Evolutionary conservation across 2,888 invertebrate genomes (phyloP), one percentile per base, ranked within the genome.

Genomic region (Amphipyra berbera): DNA sequence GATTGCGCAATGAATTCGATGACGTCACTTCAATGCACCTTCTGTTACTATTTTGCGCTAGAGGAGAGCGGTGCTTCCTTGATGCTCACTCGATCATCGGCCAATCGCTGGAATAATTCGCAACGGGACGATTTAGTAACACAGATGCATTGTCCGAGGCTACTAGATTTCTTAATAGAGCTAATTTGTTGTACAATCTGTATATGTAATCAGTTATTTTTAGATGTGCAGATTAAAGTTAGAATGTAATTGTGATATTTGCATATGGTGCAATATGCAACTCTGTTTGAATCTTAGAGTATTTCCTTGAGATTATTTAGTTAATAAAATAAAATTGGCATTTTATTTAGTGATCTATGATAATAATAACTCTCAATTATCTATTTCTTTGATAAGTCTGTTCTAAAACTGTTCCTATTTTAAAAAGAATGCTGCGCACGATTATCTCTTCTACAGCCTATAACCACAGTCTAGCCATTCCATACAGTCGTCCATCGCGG

Each of bases 11-110:
- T 37, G 1, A 0, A 13, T 2, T 6, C 15, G 9, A 42, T 61
- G 37, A 62, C 44, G 62, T 62, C 42, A 62, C 8, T n/a, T 6
- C 37, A 38, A 2, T 61, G 14, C 3, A 53, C 70, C 64, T 74
- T 69, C 64, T 69, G 46, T 7, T 9, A 7, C 6, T 41, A 12
- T 35, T 9, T 64, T 27, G 9, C 21, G 4, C 35, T 54, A 55
- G 76, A 76, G 83, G 82, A 88, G 83, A 87, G 76, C 68, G 84
- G 76, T 61, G 67, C 67, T 83, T 82, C 84, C 88, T 88, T 82
- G 82, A 82, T 84, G 80, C 76, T 70, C 79, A 50, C 61, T 79
- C 80, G 76, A 79, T 81, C 84, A 76, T 53, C 54, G 68, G 53
- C 68, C 73, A 75, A 82, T 82, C 79, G 50, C 72, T 74, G 53